These are phyloP conservation scores for Ceyx erithaca DNA, from an alignment of 2,797 vertebrate species.

Conservation along the genomic window DNA sequence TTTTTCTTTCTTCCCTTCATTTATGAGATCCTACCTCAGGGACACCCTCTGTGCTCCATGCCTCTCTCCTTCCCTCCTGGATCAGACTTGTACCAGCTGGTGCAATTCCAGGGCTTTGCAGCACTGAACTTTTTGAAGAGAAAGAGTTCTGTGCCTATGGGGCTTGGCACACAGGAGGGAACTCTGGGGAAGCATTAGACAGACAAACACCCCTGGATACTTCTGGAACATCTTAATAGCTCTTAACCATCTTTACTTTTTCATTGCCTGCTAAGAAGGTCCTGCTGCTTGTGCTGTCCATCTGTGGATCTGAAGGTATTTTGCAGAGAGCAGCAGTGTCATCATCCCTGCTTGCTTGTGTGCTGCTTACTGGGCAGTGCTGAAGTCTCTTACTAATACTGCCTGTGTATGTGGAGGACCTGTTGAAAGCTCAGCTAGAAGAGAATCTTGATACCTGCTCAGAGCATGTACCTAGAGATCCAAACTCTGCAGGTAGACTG, in stretches of 20 bases:
- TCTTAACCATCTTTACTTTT: background rate
- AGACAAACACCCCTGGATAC: background rate
- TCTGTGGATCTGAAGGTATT: background rate
- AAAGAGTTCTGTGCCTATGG: background rate
- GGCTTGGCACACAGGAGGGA: background rate
- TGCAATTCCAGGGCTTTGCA: background rate
- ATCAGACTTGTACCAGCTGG: background rate
- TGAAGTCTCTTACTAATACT: background rate
- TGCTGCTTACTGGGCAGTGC: background rate
- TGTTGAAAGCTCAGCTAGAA: background rate
- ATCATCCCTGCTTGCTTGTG: background rate
- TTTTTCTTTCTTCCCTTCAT: background rate
- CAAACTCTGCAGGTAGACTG: background rate
- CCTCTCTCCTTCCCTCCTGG: background rate
- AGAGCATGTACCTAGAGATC: background rate
- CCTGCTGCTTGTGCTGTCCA: fast-evolving
- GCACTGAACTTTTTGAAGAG: background rate
- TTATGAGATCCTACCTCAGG: background rate
- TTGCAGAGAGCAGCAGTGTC: background rate
- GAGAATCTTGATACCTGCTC: background rate
- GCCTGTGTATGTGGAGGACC: background rate
- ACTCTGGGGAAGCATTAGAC: background rate
- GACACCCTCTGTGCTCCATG: background rate
- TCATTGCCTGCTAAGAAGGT: background rate
- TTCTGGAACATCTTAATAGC: background rate